Conservation (phyloP, 2,888 invertebrate genomes). For the Leptogaster cylindrica region DNA sequence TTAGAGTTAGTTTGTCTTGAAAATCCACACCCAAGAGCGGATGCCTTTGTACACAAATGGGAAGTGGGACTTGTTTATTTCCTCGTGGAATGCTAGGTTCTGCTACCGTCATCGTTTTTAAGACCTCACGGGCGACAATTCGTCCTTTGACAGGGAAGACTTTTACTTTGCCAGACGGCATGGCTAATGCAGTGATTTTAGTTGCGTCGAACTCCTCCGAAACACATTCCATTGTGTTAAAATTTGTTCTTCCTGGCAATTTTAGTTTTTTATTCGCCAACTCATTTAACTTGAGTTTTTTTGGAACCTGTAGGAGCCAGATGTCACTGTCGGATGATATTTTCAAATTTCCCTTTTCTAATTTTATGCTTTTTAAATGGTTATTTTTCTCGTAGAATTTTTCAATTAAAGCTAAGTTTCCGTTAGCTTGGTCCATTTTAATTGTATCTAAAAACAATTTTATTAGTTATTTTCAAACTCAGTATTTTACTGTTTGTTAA, state of each 20-base stretch:
- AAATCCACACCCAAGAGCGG: conserved; percentile 26
- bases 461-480: no score
- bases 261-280: conserved; percentile 13
- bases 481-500: no score
- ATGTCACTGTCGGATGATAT: neutral
- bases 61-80: conserved; percentile 15
- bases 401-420: no score
- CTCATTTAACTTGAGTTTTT: neutral
- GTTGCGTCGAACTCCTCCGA: neutral
- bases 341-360: neutral
- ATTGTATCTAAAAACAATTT: no score
- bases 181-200: neutral
- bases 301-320: conserved; percentile 24
- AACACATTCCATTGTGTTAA: neutral
- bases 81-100: neutral
- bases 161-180: neutral
- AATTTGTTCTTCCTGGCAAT: conserved; percentile 9
- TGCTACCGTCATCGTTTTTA: neutral
- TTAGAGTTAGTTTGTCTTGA: conserved; percentile 30
- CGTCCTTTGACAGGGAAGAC: neutral
- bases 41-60: conserved; percentile 16
- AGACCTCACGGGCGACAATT: conserved; percentile 10
- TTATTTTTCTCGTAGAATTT: neutral
- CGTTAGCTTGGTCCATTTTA: no score
- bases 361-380: neutral